Base-by-base conservation (phyloP, 2,888 invertebrate species). In the Melikaiella ostensackeni region DNA sequence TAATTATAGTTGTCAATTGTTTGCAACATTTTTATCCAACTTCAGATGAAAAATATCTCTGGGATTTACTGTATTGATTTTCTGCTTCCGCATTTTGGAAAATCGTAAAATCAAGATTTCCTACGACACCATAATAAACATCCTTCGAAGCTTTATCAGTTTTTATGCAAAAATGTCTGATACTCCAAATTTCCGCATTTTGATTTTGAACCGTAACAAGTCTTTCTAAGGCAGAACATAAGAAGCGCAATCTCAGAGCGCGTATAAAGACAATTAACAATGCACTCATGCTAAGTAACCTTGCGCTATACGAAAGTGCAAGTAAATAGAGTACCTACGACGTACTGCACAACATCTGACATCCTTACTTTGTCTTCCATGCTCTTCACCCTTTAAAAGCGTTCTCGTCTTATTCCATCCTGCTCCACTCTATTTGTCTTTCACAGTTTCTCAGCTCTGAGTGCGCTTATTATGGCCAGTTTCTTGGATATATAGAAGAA, bases 201-300 rank as follows among this genome's bases (percentile, higher is more conserved):
- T 30, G 2, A 30, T 38, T 35, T 16, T 38, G 0, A 4, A 0
- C 4, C 13, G 1, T 38, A 38, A 30, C 4, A 13, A 16, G 38
- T n/a, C 9, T 50, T n/a, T 50, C n/a, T 9, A 21, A 35, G 35
- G 7, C 33, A 63, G 1, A 24, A 42, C 16, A 33, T 38, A 64
- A 42, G 1, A 64, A 30, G 59, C 42, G 16, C 7, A 13, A 33
- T 61, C 38, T 38, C 30, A 35, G 8, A 70, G 30, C 50, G 27
- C 55, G 30, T 50, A 16, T 42, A 19, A 33, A 38, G 42, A 64
- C 42, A 64, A 64, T 64, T 64, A 64, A 42, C 64, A 64, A 42
- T 64, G 77, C 73, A 75, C 77, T 79, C 73, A 74, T 79, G 59
- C 76, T 80, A 77, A 77, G 81, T 79, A 77, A 78, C 78, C 77